phyloP scores from a whole-genome alignment of 1,140 invertebrate species.

The Drosophila micromelanica region DNA sequence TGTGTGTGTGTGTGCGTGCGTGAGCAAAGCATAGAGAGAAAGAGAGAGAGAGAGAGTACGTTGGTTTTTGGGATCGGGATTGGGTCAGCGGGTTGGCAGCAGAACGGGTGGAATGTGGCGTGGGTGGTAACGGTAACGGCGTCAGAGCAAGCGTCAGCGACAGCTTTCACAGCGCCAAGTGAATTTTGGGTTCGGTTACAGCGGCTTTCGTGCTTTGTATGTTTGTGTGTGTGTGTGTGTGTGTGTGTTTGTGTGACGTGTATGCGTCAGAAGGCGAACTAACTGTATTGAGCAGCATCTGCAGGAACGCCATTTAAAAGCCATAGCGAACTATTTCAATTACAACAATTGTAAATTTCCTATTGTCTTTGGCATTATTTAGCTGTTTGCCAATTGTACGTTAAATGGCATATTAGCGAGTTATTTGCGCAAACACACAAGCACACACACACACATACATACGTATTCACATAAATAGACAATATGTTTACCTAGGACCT shows the following conservation, averaged over 20 bases:
- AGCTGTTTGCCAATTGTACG: not conserved
- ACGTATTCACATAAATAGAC: slow-evolving; percentile 1
- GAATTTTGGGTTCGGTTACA: slow-evolving; percentile 53
- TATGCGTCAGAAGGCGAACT: slow-evolving; percentile 67
- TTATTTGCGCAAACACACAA: slow-evolving; percentile 25
- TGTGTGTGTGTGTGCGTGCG: slow-evolving; percentile 2
- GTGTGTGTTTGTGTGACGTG: slow-evolving; percentile 44
- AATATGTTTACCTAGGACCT: not conserved
- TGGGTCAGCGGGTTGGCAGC: slow-evolving; percentile 76
- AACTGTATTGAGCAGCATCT: slow-evolving; percentile 38
- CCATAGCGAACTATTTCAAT: slow-evolving; percentile 15
- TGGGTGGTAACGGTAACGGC: slow-evolving; percentile 52
- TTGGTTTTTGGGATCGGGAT: slow-evolving; percentile 46
- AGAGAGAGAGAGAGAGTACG: too few relatives aligned
- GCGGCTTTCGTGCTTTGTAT: slow-evolving; percentile 32
- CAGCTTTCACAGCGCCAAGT: slow-evolving; percentile 41
- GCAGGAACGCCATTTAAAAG: not conserved
- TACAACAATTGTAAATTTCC: slow-evolving; percentile 24
- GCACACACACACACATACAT: slow-evolving; percentile 18
- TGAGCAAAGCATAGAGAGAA: not conserved
- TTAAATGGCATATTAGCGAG: not conserved
- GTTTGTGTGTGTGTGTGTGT: slow-evolving; percentile 1
- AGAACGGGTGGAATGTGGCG: slow-evolving; percentile 73
- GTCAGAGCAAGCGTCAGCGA: slow-evolving; percentile 26
- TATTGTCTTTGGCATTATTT: not conserved